Evolutionary conservation across 2,113 vertebrate species (phyloP).

Genomic region (Balaenoptera acutorostrata): DNA sequence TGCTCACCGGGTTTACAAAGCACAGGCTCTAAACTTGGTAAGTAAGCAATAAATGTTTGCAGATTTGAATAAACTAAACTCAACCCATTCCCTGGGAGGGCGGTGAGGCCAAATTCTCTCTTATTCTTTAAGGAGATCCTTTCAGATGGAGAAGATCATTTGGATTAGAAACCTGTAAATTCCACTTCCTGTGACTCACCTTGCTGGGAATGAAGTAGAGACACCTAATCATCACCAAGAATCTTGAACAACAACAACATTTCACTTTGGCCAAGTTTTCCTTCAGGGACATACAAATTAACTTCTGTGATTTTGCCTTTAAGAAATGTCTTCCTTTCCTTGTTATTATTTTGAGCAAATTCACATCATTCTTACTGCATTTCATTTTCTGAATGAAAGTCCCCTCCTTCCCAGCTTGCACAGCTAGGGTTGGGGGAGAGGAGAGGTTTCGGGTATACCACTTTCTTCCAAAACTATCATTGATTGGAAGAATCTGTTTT

Average conservation of each 20-base stretch:
- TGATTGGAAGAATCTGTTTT: constrained; percentile 61
- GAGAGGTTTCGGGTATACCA: not conserved
- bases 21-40: not conserved
- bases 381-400: constrained; percentile 54
- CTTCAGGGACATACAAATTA: not conserved
- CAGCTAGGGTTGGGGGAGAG: not conserved
- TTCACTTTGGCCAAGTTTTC: not conserved
- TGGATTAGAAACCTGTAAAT: not conserved
- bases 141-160: not conserved
- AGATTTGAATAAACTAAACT: not conserved
- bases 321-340: not conserved
- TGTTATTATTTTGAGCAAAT: constrained; percentile 14
- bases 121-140: not conserved
- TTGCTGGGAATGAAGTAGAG: not conserved
- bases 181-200: not conserved
- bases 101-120: not conserved
- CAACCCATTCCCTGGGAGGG: not conserved
- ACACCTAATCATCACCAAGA: not conserved
- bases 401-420: not conserved
- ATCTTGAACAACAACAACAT: not conserved
- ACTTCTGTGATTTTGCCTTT: not conserved
- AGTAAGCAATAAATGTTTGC: not conserved
- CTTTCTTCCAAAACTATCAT: constrained; percentile 38
- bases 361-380: not conserved
- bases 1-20: not conserved